Base-by-base conservation (phyloP, 2,113 vertebrate genomes). In the Proterorhinus semilunaris region DNA sequence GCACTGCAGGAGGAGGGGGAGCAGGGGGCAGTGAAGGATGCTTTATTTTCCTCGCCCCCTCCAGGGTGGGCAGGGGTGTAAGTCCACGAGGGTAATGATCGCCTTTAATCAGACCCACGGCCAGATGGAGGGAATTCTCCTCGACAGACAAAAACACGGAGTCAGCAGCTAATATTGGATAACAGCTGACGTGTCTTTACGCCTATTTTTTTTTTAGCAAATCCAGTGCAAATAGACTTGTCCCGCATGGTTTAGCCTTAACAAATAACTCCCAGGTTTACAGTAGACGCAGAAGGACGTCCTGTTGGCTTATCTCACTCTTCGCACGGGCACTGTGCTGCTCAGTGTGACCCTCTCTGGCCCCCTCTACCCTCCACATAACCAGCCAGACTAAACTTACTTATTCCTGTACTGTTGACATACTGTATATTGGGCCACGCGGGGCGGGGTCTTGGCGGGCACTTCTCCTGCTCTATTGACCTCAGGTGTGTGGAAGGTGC, bases 21-120 rank as follows among this genome's bases (percentile, higher is more conserved):
- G 88, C 81, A n/a, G 88, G 68, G 79, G 73, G 89, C 89, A 93
- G 91, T 92, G 91, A 92, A 91, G 88, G 88, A 87, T 90, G 91
- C 90, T 92, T 92, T 92, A 88, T 93, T 90, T 91, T 86, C 88
- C 21, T 83, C 82, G 54, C 44, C 74, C 77, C 88, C 87, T 72
- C 69, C 82, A 82, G 83, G 81, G 67, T 86, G 86, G 87, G 86
- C 78, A 86, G 76, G 81, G 81, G 79, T 82, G 84, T 80, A 79
- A 69, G 87, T 86, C 83, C 83, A 80, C 72, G 86, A 85, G 86
- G 89, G 86, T 92, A 92, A 91, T 86, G 89, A 91, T 87, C 55
- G 75, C 84, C 88, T 92, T 90, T 91, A 90, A 92, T 93, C 89
- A 91, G 81, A 88, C 81, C 84, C 88, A 81, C 83, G 86, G 89